phyloP scores from a whole-genome alignment of 2,113 vertebrate species.

The Embiotoca jacksoni region DNA sequence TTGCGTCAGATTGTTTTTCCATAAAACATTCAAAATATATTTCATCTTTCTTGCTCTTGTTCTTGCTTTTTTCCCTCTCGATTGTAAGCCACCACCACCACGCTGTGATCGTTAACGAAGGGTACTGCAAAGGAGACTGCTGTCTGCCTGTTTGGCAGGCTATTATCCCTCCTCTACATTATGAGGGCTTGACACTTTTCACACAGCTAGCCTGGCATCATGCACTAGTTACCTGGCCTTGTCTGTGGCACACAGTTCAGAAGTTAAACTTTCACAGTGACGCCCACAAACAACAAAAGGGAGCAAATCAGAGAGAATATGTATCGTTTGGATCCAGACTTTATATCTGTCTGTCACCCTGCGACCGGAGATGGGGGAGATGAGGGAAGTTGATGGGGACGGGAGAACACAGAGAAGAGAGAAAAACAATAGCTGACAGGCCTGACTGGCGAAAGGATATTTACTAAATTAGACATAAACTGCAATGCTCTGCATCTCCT shows the following conservation, averaged over 20 bases:
- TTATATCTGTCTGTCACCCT: constrained; percentile 52
- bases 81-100: constrained; percentile 40
- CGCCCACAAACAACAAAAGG: constrained; percentile 60
- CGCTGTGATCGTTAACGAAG: constrained; percentile 69
- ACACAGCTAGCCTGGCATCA: constrained; percentile 49
- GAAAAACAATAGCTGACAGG: constrained; percentile 81
- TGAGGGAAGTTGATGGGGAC: constrained; percentile 4
- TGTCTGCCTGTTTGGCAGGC: constrained; percentile 66
- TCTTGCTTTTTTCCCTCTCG: constrained; percentile 57
- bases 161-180: constrained; percentile 68
- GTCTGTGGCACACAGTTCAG: constrained; percentile 54
- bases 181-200: constrained; percentile 67
- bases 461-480: constrained; percentile 88
- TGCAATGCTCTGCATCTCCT: constrained; percentile 82
- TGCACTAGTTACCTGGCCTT: constrained; percentile 63
- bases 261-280: constrained; percentile 58
- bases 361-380: constrained; percentile 22
- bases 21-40: constrained; percentile 99
- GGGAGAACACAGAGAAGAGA: constrained; percentile 46
- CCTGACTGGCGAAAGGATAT: constrained; percentile 83
- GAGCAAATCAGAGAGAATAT: constrained; percentile 71
- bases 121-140: constrained; percentile 67
- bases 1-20: constrained; percentile 99
- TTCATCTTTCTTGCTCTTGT: constrained; percentile 87
- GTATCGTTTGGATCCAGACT: constrained; percentile 24